Conservation (phyloP, 53 echinoderm and acorn worm species). For the Apostichopus leukothele region DNA sequence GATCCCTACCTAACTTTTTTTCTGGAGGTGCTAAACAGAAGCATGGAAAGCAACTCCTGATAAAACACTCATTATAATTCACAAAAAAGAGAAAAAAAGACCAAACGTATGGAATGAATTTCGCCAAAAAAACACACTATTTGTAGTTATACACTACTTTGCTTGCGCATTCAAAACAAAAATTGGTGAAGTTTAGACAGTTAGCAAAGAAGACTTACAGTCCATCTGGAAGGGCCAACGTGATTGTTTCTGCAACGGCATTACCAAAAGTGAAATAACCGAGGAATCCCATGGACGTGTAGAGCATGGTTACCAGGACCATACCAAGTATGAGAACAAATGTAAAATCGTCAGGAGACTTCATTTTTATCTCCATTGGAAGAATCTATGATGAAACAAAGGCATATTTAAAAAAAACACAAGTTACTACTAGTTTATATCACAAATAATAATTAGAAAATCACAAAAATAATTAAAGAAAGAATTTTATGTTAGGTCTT, state of each 20-base stretch:
- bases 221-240: conserved; percentile 69
- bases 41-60: no score
- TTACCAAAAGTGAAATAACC: conserved; percentile 79
- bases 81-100: no score
- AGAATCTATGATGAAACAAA: conserved; percentile 59
- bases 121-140: no score
- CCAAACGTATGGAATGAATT: no score
- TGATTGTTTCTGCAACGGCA: conserved; percentile 65
- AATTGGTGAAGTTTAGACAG: not conserved
- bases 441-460: not conserved
- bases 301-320: conserved; percentile 73
- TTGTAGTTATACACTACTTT: no score
- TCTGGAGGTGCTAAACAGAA: no score
- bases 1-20: no score
- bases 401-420: not conserved
- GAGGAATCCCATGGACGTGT: conserved; percentile 71
- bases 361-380: conserved; percentile 88
- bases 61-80: no score
- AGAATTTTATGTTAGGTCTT: no score
- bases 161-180: no score
- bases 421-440: not conserved
- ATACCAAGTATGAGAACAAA: conserved; percentile 73
- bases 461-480: no score
- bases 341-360: conserved; percentile 76
- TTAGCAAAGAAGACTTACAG: conserved; percentile 53